Conservation (phyloP, 1,140 invertebrate species). For the Bombus confusus region DNA sequence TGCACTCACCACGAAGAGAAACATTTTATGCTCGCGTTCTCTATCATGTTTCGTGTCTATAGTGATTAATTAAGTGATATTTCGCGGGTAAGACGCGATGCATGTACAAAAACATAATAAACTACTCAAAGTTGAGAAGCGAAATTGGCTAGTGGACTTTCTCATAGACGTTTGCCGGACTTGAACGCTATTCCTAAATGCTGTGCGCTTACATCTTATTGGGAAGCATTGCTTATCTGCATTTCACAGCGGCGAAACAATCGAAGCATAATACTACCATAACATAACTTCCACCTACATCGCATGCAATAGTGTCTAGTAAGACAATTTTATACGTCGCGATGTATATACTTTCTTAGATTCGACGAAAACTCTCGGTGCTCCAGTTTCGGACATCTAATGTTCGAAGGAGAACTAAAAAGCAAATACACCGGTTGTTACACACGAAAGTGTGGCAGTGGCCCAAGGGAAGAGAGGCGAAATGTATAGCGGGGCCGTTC, state of each 20-base stretch:
- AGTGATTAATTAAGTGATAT: conserved; percentile 1
- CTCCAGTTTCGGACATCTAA: conserved; percentile 70
- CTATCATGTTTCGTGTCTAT: background rate
- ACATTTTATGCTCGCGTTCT: background rate
- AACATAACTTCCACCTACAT: background rate
- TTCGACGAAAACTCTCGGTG: conserved; percentile 59
- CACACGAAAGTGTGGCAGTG: conserved; percentile 62
- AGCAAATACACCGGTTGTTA: conserved; percentile 23
- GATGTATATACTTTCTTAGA: conserved; percentile 32
- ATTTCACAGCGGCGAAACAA: background rate
- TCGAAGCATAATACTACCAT: background rate
- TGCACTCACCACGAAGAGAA: background rate
- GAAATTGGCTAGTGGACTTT: background rate
- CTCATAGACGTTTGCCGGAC: background rate
- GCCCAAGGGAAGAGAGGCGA: conserved; percentile 28
- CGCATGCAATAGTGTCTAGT: background rate
- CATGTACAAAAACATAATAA: no score
- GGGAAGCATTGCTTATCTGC: no score
- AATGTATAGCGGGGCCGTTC: conserved; percentile 17
- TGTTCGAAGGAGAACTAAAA: conserved; percentile 49
- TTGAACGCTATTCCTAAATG: background rate
- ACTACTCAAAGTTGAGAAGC: background rate
- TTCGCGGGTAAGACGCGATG: conserved; percentile 6
- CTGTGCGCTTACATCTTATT: background rate
- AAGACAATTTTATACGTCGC: background rate